Conservation (phyloP, 2,797 vertebrate species). For the Pygocentrus nattereri region DNA sequence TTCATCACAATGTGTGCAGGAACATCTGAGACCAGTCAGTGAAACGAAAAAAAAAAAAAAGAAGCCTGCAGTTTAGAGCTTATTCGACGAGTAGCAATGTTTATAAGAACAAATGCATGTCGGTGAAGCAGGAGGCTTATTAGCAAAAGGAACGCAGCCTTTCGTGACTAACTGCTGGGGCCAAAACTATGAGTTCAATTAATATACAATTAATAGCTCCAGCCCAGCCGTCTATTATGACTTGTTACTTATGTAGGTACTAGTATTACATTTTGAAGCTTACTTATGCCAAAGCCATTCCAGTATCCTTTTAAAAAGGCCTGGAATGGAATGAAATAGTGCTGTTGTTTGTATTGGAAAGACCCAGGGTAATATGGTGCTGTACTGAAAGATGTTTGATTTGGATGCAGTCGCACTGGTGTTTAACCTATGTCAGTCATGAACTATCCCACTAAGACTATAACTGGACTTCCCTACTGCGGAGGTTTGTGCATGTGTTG, state of each 20-base stretch:
- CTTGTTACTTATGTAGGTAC: conserved; percentile 64
- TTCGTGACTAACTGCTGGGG: not conserved
- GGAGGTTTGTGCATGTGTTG: conserved; percentile 28
- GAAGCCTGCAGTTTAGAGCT: not conserved
- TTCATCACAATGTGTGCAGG: conserved; percentile 21
- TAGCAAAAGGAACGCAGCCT: conserved; percentile 22
- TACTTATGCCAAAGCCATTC: conserved; percentile 23
- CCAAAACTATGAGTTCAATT: conserved; percentile 27
- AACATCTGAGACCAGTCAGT: conserved; percentile 3
- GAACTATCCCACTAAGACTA: conserved; percentile 49
- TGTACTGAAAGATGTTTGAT: conserved; percentile 57
- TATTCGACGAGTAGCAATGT: conserved; percentile 23
- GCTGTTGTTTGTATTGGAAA: conserved; percentile 57
- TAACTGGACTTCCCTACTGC: conserved; percentile 43
- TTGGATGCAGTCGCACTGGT: conserved; percentile 49
- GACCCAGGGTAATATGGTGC: conserved; percentile 30
- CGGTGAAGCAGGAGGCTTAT: conserved; percentile 24
- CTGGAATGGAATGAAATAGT: conserved; percentile 38
- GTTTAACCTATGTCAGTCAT: conserved; percentile 48
- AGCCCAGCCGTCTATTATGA: not conserved
- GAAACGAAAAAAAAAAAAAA: too few species aligned
- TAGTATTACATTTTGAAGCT: conserved; percentile 67
- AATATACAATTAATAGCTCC: conserved; percentile 14
- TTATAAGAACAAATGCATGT: not conserved
- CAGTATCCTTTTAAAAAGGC: conserved; percentile 23